Conservation (phyloP, 2,888 invertebrate species). For the Drosophila hamatofila region DNA sequence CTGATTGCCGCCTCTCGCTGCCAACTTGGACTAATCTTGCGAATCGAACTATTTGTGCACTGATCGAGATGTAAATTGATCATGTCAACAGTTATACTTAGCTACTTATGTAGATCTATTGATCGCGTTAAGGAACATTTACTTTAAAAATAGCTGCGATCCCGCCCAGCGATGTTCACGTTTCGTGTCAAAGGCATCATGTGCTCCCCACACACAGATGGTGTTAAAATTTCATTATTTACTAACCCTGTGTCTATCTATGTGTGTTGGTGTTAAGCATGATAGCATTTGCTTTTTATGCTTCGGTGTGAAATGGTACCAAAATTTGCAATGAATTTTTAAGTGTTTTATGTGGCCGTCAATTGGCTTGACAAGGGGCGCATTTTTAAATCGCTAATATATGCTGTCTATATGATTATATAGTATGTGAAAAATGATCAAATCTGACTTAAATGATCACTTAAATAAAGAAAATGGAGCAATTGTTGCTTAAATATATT, state of each 20-base stretch:
- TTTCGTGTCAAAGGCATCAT: conserved; percentile 49
- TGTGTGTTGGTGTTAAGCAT: conserved; percentile 16
- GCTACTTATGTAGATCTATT: conserved; percentile 55
- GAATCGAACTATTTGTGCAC: conserved; percentile 37
- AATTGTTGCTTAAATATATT: not conserved
- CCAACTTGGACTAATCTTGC: conserved; percentile 44
- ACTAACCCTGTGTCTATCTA: conserved; percentile 13
- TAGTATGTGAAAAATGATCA: not conserved
- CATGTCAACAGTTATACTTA: conserved; percentile 49
- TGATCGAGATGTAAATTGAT: conserved; percentile 52
- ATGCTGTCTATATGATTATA: conserved; percentile 14
- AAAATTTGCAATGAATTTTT: conserved; percentile 62
- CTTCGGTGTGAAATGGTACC: conserved; percentile 60
- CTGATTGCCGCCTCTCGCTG: conserved; percentile 45
- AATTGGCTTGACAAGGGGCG: conserved; percentile 40
- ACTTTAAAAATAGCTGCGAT: conserved; percentile 70
- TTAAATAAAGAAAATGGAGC: conserved; percentile 5
- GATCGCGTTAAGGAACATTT: conserved; percentile 67
- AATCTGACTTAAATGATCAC: not conserved
- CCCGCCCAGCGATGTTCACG: conserved; percentile 46
- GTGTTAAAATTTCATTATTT: conserved; percentile 68
- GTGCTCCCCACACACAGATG: conserved; percentile 50
- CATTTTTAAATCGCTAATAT: conserved; percentile 51
- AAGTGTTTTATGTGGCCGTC: conserved; percentile 53
- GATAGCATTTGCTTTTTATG: conserved; percentile 57